Percentiles rank a stretch among this genome's conserved stretches.
These are phyloP conservation scores for Rhabdophis nuchalis DNA, from an alignment of 2,797 vertebrate species.

Conservation along the genomic window DNA sequence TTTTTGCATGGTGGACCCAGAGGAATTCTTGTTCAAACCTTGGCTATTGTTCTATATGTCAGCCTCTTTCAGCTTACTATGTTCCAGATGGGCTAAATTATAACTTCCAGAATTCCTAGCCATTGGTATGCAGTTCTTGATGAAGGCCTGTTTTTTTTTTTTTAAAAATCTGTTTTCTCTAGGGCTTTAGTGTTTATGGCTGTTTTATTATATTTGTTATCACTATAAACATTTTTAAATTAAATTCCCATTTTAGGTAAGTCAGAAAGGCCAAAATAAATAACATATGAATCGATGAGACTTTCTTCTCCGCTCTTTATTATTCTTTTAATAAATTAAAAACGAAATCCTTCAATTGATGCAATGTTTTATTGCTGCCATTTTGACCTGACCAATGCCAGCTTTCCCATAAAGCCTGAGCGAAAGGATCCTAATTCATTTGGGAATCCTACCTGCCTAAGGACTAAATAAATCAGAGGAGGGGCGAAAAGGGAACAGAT, in stretches of 20 bases:
- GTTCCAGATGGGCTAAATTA: neutral
- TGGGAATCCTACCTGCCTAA: neutral
- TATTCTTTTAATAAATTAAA: neutral
- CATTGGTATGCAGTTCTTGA: neutral
- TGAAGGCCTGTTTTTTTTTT: neutral
- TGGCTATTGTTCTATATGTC: neutral
- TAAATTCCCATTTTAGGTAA: neutral
- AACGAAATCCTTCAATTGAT: neutral
- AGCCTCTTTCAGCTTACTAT: neutral
- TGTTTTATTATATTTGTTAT: neutral
- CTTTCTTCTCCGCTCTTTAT: neutral
- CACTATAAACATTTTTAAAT: neutral
- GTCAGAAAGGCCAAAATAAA: neutral
- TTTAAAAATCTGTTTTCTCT: neutral
- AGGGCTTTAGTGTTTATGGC: neutral
- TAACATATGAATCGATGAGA: neutral
- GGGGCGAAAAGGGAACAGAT: constrained; percentile 8
- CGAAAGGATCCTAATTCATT: neutral
- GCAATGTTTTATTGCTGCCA: neutral
- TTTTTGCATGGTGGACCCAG: neutral
- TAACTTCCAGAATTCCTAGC: neutral
- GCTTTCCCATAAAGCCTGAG: neutral
- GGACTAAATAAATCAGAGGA: neutral
- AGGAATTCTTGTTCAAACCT: neutral
- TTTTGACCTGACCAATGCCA: neutral